A percentile compares a stretch with the other conserved stretches of the same genome.
phyloP scores from a whole-genome alignment of 2,888 invertebrate genomes.

The Drosophila diplacantha region DNA sequence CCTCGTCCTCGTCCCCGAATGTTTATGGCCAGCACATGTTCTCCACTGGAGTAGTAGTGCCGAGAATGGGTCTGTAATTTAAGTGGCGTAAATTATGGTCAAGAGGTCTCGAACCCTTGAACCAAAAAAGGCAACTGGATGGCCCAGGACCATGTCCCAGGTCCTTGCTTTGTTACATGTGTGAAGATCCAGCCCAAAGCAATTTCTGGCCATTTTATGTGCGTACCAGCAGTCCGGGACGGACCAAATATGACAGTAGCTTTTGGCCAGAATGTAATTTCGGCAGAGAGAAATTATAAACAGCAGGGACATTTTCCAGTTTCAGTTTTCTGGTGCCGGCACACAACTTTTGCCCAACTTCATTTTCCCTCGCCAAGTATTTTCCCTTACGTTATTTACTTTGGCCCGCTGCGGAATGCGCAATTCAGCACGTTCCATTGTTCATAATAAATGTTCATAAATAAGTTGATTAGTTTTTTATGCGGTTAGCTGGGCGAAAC shows the following conservation, averaged over 20 bases:
- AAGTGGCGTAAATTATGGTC: constrained; percentile 69
- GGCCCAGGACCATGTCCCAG: constrained; percentile 17
- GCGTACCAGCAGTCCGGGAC: constrained; percentile 31
- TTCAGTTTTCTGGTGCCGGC: constrained; percentile 10
- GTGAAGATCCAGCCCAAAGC: constrained; percentile 25
- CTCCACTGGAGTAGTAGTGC: constrained; percentile 28
- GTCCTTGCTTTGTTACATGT: constrained; percentile 35
- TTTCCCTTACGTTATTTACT: constrained; percentile 30
- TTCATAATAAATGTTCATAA: constrained; percentile 68
- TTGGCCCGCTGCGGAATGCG: constrained; percentile 49
- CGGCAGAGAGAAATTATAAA: constrained; percentile 53
- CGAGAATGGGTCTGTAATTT: constrained; percentile 49
- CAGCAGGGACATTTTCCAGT: constrained; percentile 40
- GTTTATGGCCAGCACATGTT: constrained; percentile 63
- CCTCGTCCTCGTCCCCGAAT: constrained; percentile 24
- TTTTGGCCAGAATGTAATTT: constrained; percentile 49
- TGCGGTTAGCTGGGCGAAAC: constrained; percentile 46
- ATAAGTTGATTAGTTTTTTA: constrained; percentile 71
- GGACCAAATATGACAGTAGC: constrained; percentile 48
- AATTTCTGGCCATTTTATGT: constrained; percentile 45
- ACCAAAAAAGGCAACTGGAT: constrained; percentile 38
- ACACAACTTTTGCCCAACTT: constrained; percentile 21
- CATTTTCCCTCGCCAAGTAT: constrained; percentile 35
- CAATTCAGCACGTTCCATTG: constrained; percentile 68
- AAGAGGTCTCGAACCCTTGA: constrained; percentile 45